phyloP scores from a whole-genome alignment of 2,797 vertebrate genomes.

The Lagorchestes hirsutus region DNA sequence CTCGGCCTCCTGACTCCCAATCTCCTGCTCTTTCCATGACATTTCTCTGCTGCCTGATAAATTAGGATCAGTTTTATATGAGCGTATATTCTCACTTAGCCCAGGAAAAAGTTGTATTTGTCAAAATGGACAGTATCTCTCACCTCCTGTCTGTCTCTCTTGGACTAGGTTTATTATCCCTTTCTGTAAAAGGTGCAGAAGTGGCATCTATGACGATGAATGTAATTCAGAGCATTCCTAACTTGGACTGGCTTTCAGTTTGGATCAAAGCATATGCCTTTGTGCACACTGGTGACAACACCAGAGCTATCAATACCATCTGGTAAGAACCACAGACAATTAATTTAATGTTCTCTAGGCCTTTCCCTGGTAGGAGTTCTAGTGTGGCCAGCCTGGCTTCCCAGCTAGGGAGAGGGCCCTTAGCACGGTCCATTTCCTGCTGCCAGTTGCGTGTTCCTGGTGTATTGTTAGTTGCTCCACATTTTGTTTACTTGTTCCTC shows the following conservation, averaged over 20 bases:
- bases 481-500: not conserved
- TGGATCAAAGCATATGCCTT: slow-evolving; percentile 99
- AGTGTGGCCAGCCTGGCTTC: not conserved
- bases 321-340: slow-evolving; percentile 88
- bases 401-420: not conserved
- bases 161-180: slow-evolving; percentile 93
- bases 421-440: not conserved
- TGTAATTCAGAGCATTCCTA: slow-evolving; percentile 97
- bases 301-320: slow-evolving; percentile 97
- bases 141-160: slow-evolving; percentile 33
- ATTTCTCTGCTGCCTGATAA: not conserved
- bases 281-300: slow-evolving; percentile 97
- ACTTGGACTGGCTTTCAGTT: slow-evolving; percentile 98
- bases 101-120: not conserved
- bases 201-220: slow-evolving; percentile 99
- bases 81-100: not conserved
- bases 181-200: slow-evolving; percentile 98
- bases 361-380: slow-evolving; percentile 1
- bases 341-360: slow-evolving; percentile 23
- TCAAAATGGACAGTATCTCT: not conserved
- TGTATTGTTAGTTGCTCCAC: slow-evolving; percentile 23
- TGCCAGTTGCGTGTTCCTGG: not conserved
- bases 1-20: not conserved
- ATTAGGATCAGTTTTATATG: no score
- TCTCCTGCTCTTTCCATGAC: not conserved